phyloP scores from a whole-genome alignment of 1,140 invertebrate species.

The Mizuhopecten yessoensis region DNA sequence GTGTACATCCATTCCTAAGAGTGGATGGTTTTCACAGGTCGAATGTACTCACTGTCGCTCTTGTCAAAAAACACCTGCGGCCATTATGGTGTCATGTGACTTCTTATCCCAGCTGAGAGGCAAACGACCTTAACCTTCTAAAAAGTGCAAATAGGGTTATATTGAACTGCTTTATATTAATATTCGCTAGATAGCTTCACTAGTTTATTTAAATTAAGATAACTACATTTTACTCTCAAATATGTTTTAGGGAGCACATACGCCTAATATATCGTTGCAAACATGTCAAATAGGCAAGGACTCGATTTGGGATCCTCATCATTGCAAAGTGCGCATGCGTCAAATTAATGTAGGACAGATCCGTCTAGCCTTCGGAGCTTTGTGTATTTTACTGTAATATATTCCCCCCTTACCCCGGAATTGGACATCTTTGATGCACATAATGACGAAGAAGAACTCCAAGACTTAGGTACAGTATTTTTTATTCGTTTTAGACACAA shows the following conservation, averaged over 20 bases:
- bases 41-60: background rate
- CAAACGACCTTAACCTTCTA: constrained; percentile 3
- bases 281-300: background rate
- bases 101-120: constrained; percentile 41
- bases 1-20: background rate
- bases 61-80: constrained; percentile 41
- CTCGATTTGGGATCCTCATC: constrained; percentile 32
- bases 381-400: constrained; percentile 2
- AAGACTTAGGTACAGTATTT: background rate
- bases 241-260: background rate
- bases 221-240: background rate
- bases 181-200: background rate
- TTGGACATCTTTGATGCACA: background rate
- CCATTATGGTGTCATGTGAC: constrained; percentile 60
- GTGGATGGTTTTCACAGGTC: background rate
- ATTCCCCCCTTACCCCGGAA: background rate
- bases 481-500: background rate
- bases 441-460: background rate
- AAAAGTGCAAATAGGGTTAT: constrained; percentile 20
- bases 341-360: constrained; percentile 22
- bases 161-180: background rate
- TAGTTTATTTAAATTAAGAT: background rate
- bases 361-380: constrained; percentile 30
- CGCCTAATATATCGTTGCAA: background rate
- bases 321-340: constrained; percentile 21